A percentile compares a stretch with the other conserved stretches of the same genome.
phyloP scores from a whole-genome alignment of 2,797 vertebrate genomes.

The Schizothorax lantsangensis region DNA sequence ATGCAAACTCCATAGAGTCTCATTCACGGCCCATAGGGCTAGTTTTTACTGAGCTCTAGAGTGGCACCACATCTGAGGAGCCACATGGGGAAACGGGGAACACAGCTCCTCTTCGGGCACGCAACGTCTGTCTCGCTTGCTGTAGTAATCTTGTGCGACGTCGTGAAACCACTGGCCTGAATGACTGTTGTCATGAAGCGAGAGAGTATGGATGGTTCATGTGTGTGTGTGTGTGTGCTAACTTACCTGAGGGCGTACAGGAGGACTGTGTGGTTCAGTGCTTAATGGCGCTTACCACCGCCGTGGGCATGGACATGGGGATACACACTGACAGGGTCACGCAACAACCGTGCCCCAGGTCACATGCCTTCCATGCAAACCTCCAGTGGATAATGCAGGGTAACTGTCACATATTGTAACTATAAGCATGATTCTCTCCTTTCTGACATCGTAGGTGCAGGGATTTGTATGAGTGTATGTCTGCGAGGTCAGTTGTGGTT shows the following conservation, averaged over 20 bases:
- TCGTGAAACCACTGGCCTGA: constrained; percentile 54
- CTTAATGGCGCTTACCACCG: constrained; percentile 27
- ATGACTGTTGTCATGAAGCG: constrained; percentile 56
- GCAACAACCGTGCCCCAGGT: constrained; percentile 37
- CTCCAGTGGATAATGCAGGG: constrained; percentile 43
- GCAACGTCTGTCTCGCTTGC: constrained; percentile 39
- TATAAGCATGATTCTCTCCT: constrained; percentile 19
- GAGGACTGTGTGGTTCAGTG: constrained; percentile 44
- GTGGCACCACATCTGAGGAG: constrained; percentile 5
- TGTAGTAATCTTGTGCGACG: constrained; percentile 43
- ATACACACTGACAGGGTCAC: constrained; percentile 44
- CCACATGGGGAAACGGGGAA: background rate
- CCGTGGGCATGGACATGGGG: constrained; percentile 20
- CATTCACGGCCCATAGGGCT: background rate
- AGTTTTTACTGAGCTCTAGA: constrained; percentile 10
- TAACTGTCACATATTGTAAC: constrained; percentile 54
- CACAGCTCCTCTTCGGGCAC: constrained; percentile 26
- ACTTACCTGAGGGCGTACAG: constrained; percentile 44
- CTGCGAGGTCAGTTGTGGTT: constrained; percentile 10
- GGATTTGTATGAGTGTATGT: constrained; percentile 33
- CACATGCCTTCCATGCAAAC: constrained; percentile 23
- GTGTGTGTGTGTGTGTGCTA: constrained; percentile 30
- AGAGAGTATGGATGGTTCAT: constrained; percentile 26
- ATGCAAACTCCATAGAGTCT: constrained; percentile 9
- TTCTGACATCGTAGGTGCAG: constrained; percentile 37